Evolutionary conservation across 2,113 vertebrate species (phyloP).

Genomic region (Motacilla alba): DNA sequence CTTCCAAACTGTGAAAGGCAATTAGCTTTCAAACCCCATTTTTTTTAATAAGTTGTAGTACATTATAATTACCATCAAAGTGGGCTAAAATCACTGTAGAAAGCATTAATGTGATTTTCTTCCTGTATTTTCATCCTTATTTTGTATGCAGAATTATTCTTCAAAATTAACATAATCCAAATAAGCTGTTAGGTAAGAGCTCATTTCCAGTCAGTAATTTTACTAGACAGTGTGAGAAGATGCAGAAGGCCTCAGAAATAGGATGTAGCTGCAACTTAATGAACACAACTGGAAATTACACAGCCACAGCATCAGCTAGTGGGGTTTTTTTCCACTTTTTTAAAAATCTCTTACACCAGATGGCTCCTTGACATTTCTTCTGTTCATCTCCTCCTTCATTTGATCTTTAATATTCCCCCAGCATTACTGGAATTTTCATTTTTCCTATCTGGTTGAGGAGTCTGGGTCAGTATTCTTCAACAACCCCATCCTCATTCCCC

Average conservation of each 20-base stretch:
- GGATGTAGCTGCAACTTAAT: not conserved
- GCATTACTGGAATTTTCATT: not conserved
- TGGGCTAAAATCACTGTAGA: not conserved
- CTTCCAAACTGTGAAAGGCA: not conserved
- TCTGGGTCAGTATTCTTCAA: not conserved
- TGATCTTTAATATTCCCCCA: not conserved
- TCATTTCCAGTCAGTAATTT: conserved; percentile 8
- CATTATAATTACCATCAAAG: not conserved
- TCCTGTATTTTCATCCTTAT: not conserved
- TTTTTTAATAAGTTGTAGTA: not conserved
- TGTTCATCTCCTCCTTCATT: not conserved
- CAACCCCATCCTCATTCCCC: not conserved
- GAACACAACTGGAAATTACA: not conserved
- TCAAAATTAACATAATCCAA: conserved; percentile 20
- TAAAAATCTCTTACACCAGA: not conserved
- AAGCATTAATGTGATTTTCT: not conserved
- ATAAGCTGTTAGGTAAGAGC: conserved; percentile 3
- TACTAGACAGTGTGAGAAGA: not conserved
- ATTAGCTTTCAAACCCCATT: not conserved
- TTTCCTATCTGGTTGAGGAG: not conserved
- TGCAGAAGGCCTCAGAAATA: not conserved
- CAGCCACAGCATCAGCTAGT: not conserved
- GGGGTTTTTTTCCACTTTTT: not conserved
- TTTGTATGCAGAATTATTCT: not conserved
- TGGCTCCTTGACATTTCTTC: not conserved